A percentile compares a stretch with the other conserved stretches of the same genome.
Evolutionary conservation across 1,140 invertebrate genomes (phyloP).

Genomic region (Nebria ingens): DNA sequence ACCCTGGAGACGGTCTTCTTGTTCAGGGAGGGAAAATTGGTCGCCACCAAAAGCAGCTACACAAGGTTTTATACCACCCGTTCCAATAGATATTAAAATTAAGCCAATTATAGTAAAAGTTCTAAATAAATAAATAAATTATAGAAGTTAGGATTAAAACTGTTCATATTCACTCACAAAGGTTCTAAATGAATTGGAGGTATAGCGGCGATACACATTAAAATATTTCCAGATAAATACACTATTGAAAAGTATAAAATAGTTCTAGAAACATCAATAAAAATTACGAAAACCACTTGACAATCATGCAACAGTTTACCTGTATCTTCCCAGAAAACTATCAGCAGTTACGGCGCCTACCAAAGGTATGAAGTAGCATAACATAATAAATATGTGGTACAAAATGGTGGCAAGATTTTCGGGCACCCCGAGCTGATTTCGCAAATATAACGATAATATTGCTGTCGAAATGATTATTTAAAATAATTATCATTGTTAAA

Average conservation of each 20-base stretch:
- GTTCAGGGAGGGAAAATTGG: constrained; percentile 77
- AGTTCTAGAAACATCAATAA: no score
- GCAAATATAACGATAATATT: constrained; percentile 71
- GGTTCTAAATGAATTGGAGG: constrained; percentile 43
- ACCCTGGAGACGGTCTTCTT: constrained; percentile 59
- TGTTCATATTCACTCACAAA: constrained; percentile 16
- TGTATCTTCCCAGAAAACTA: constrained; percentile 75
- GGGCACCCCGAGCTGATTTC: constrained; percentile 50
- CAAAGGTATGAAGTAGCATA: constrained; percentile 81
- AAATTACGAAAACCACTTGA: no score
- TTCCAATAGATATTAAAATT: constrained; percentile 75
- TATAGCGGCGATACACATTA: constrained; percentile 61
- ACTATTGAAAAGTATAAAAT: constrained; percentile 81
- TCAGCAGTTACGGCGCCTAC: constrained; percentile 83
- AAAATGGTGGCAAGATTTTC: constrained; percentile 60
- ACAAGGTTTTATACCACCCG: constrained; percentile 96
- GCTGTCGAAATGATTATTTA: constrained; percentile 52
- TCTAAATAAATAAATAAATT: constrained; percentile 39
- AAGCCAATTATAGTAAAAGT: constrained; percentile 70
- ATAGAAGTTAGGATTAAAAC: constrained; percentile 2
- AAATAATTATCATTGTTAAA: no score
- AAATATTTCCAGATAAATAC: constrained; percentile 75
- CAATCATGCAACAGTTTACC: no score
- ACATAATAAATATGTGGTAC: constrained; percentile 71
- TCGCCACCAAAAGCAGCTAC: constrained; percentile 96